Evolutionary conservation across 1,140 invertebrate species (phyloP), one percentile per base, ranked within the genome.

Genomic region (Drosophila miranda): DNA sequence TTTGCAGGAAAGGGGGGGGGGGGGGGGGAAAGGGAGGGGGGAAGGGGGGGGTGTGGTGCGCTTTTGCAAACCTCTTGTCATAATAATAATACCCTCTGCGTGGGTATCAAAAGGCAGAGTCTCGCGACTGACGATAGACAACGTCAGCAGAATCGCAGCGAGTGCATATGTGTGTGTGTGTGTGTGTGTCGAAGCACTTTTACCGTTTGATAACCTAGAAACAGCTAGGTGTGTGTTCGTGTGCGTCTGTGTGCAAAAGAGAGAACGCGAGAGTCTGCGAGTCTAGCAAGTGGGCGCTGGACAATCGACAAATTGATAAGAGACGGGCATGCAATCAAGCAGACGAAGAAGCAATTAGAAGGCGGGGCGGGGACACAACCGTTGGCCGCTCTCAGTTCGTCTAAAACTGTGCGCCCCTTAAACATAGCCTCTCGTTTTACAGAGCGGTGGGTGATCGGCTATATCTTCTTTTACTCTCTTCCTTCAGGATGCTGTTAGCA

Each of bases 181-280:
- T 19, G 61, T 54, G 42, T 45, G 49, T 82, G 62, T 73, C 60
- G 61, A 28, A 13, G 67, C 56, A 52, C 43, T 80, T 83, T 76
- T 86, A 83, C 80, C 81, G 77, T 80, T 83, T 83, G 80, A 83
- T 83, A 83, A 83, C 80, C 80, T 86, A 83, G 72, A 83, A 86
- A 86, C 34, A 69, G 50, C 62, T 66, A 60, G 50, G 55, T 50
- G 45, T 64, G 73, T 55, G 41, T 56, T 28, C 52, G 60, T 64
- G 48, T 45, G 62, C 50, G 23, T 23, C 3, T 23, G 23, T 5
- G 23, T 26, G 23, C 9, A 38, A 38, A 38, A 38, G 11, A 38
- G 11, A 38, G 34, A 38, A 11, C 34, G 34, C 11, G 34, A 38
- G 34, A 38, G 34, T 13, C 34, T 13, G 50, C 49, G 45, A 62